phyloP scores from a whole-genome alignment of 2,888 invertebrate genomes.

The Thereva nobilitata region DNA sequence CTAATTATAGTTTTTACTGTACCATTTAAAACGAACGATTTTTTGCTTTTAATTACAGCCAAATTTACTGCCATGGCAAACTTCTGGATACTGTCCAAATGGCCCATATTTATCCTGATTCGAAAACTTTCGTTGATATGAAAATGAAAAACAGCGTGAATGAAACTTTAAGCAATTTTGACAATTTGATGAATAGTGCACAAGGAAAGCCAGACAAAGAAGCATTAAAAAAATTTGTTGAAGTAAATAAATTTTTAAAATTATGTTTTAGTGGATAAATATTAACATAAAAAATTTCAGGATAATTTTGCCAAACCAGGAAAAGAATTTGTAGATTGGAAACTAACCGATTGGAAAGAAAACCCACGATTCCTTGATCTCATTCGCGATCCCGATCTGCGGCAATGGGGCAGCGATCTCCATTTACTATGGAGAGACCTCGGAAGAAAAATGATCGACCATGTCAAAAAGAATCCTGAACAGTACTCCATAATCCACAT shows the following conservation, averaged over 20 bases:
- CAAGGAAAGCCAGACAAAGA: slow-evolving; percentile 50
- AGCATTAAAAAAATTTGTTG: slow-evolving; percentile 56
- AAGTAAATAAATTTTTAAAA: slow-evolving; percentile 46
- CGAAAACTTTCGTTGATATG: slow-evolving; percentile 91
- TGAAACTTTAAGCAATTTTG: slow-evolving; percentile 66
- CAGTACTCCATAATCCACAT: slow-evolving; percentile 87
- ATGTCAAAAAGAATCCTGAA: slow-evolving; percentile 70
- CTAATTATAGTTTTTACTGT: no score
- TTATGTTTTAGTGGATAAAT: neutral
- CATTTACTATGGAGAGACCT: slow-evolving; percentile 76
- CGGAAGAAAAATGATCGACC: slow-evolving; percentile 75
- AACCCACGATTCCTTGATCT: slow-evolving; percentile 72
- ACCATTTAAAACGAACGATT: no score
- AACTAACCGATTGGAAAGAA: slow-evolving; percentile 74
- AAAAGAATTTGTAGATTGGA: slow-evolving; percentile 71
- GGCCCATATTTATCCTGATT: slow-evolving; percentile 77
- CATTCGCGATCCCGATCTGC: slow-evolving; percentile 72
- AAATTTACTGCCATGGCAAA: slow-evolving; percentile 80
- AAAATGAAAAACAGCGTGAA: slow-evolving; percentile 72
- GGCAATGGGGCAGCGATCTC: slow-evolving; percentile 73
- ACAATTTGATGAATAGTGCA: slow-evolving; percentile 63
- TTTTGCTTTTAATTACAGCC: slow-evolving; percentile 61
- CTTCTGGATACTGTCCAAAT: slow-evolving; percentile 82
- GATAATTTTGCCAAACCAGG: slow-evolving; percentile 27
- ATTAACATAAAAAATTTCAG: slow-evolving; percentile 37